Evolutionary conservation across 2,113 vertebrate species (phyloP).

Genomic region (Ciconia boyciana): DNA sequence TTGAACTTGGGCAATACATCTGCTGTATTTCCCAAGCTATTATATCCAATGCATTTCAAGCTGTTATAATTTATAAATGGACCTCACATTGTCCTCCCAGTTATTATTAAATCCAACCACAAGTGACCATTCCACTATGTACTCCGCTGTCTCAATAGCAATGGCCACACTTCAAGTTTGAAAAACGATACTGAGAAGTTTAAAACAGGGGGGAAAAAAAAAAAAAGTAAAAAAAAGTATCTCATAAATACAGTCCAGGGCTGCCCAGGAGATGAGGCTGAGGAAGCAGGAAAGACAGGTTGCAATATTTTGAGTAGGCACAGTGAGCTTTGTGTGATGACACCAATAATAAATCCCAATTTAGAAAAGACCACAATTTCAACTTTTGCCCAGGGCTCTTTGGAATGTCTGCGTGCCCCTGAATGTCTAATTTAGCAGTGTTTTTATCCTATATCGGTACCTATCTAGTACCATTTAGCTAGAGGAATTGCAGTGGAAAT

Average conservation of each 20-base stretch:
- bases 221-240: not conserved
- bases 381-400: not conserved
- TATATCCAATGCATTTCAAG: not conserved
- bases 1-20: not conserved
- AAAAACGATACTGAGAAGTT: not conserved
- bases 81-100: not conserved
- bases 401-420: not conserved
- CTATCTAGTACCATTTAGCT: conserved; percentile 3
- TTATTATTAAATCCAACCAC: conserved; percentile 22
- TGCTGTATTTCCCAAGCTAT: conserved; percentile 26
- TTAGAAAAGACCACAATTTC: not conserved
- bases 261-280: not conserved
- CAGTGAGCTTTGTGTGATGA: not conserved
- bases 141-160: not conserved
- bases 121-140: not conserved
- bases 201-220: not conserved
- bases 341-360: conserved; percentile 1
- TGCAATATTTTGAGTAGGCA: not conserved
- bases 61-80: not conserved
- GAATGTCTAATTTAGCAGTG: not conserved
- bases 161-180: not conserved
- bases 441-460: not conserved
- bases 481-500: not conserved
- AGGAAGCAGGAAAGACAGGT: not conserved
- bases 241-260: not conserved